Evolutionary conservation across 2,888 invertebrate species (phyloP), one percentile per base, ranked within the genome.

Genomic region (Carpatolechia fugitivella): DNA sequence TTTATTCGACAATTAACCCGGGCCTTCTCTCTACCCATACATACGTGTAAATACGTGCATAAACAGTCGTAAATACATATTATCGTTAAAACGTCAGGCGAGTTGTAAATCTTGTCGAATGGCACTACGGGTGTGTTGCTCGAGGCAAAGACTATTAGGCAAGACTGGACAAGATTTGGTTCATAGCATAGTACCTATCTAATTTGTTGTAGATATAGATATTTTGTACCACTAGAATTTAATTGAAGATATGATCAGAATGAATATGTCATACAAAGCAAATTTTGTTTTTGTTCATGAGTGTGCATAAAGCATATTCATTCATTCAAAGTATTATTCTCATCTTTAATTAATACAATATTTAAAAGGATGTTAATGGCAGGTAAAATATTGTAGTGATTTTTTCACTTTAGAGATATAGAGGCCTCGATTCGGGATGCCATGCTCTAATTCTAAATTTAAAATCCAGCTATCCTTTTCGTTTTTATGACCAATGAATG

Each of bases 1-100:
- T 90, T 90, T 87, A 90, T 90, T 84, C 84, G 86, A 83, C 89
- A 88, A 90, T 90, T 85, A 90, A 90, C 88, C 85, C 72, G 78
- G 74, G 83, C 85, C 86, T 88, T 86, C 85, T 80, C 82, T 82
- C 65, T 79, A 74, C 72, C 75, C 80, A 79, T 85, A 85, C 86
- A 86, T 85, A 83, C 76, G 71, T 81, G 80, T 86, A 85, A 87
- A 86, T 85, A 44, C 86, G 71, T 33, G 40, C 30, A 46, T 41
- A 56, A 58, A 58, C 47, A 58, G 33, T 83, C 85, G 85, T 87
- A 87, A 88, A 90, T 86, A 85, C 82, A 85, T 80, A 89, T 90
- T 87, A 90, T 88, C 89, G 89, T 90, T 88, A 90, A 90, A 89
- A 80, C 80, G 90, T 90, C 89, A 79, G 82, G 65, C 72, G 71